These are phyloP conservation scores for Acanthosepion pharaonis DNA, from an alignment of 2,888 invertebrate species.

Conservation along the genomic window DNA sequence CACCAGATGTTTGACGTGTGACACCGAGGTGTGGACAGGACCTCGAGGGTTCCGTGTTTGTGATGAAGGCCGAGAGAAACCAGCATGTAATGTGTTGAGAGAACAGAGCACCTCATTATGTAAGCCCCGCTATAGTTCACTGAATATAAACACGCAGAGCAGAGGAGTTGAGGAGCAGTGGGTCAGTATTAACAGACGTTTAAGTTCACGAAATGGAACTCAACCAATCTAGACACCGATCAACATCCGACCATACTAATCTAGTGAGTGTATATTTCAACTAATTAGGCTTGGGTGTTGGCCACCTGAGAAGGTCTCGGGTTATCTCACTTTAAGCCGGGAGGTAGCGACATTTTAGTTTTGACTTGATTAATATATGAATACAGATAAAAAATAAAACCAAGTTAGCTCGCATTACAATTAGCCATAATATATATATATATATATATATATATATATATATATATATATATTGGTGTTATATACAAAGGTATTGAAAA, in stretches of 20 bases:
- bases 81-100: constrained; percentile 17
- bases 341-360: background rate
- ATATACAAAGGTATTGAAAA: too few species aligned
- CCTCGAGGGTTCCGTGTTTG: background rate
- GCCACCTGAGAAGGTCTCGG: too few species aligned
- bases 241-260: background rate
- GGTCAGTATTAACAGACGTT: constrained; percentile 12
- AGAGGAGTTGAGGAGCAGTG: background rate
- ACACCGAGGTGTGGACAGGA: constrained; percentile 33
- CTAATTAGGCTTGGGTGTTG: background rate
- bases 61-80: constrained; percentile 2
- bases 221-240: background rate
- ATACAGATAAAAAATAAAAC: too few species aligned
- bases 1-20: background rate
- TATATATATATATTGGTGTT: too few species aligned
- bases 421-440: too few species aligned
- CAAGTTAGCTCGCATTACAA: too few species aligned
- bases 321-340: background rate
- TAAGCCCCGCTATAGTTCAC: background rate
- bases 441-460: too few species aligned
- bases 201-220: background rate
- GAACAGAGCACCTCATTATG: background rate
- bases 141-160: background rate
- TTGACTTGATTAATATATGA: background rate
- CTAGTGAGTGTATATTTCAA: background rate